Base-by-base conservation (phyloP, 2,888 invertebrate species). In the Conus canariensis region DNA sequence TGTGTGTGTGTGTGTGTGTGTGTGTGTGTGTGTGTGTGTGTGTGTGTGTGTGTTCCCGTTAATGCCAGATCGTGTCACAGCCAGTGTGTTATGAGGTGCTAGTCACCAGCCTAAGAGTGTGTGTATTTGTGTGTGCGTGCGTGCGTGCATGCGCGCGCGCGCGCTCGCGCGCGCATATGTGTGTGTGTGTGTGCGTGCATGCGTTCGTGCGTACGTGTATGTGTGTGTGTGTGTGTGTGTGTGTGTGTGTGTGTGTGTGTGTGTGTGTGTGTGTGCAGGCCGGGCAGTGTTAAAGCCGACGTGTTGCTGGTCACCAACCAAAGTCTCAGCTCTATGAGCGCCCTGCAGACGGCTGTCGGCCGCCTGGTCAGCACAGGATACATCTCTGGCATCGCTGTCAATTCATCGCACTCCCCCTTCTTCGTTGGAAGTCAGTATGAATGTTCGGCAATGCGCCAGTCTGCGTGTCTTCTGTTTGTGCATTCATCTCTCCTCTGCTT, bases 221-320 rank as follows among this genome's bases (percentile, higher is more conserved):
- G 45, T 45, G 59, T 22, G 59, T 59, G 59, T 85, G 58, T 74
- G 8, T 10, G 10, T 64, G 64, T 10, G 64, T 64, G 10, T 64
- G 45, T 45, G 45, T 45, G 45, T 45, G 45, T 77, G 77, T 77
- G 77, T 64, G 45, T 45, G 59, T 22, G 59, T 59, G 59, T 85
- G 58, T 74, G 64, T 10, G 10, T 64, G 64, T 10, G 64, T 64
- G 10, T 30, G 82, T 85, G n/a, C 85, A 85, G 85, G 22, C 59
- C 12, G 12, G 85, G 85, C n/a, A 85, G 85, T 45, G 85, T 85
- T 14, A 12, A 60, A 45, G 59, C 85, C 6, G 85, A 85, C 85
- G 25, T 85, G 3, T 1, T 60, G 19, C 5, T 85, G 25, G 19
- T 25, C 59, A 85, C 85, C 19, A 85, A 85, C 85, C 59, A 85